Percentiles rank a stretch among this genome's conserved stretches.
Conservation (phyloP, 2,113 vertebrate species). For the Pseudorectes ferrugineus region DNA sequence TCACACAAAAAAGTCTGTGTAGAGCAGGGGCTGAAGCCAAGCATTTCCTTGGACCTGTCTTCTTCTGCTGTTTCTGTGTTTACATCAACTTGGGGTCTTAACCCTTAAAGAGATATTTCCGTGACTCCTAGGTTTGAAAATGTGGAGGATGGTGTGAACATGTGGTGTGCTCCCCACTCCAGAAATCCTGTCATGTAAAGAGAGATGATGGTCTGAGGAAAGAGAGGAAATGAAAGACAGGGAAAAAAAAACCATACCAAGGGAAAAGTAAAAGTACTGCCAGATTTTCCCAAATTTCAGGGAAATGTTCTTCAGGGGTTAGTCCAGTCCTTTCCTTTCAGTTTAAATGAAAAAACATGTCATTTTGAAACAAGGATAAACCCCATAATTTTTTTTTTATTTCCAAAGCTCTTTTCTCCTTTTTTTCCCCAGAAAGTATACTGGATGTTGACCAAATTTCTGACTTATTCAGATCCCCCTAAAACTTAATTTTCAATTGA, state of each 20-base stretch:
- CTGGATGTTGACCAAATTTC: neutral
- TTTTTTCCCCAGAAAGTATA: neutral
- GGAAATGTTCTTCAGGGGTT: neutral
- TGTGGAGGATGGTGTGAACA: neutral
- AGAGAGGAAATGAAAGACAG: neutral
- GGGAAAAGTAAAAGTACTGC: neutral
- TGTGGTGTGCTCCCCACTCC: rapidly evolving
- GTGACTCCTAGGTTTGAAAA: neutral
- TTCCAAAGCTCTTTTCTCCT: neutral
- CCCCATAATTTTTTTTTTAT: neutral
- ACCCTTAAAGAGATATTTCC: neutral
- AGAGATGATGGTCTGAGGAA: neutral
- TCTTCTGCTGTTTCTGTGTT: neutral
- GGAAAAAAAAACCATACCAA: neutral
- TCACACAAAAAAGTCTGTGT: neutral
- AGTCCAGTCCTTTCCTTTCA: neutral
- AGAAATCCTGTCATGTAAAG: neutral
- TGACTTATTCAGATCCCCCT: neutral
- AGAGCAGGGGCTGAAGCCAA: neutral
- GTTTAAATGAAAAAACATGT: neutral
- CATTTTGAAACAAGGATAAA: neutral
- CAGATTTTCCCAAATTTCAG: neutral
- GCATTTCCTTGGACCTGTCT: neutral
- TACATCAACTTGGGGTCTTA: neutral
- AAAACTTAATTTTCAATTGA: neutral